These are phyloP conservation scores for Dendrolimus kikuchii DNA, from an alignment of 1,140 invertebrate genomes.

Conservation along the genomic window DNA sequence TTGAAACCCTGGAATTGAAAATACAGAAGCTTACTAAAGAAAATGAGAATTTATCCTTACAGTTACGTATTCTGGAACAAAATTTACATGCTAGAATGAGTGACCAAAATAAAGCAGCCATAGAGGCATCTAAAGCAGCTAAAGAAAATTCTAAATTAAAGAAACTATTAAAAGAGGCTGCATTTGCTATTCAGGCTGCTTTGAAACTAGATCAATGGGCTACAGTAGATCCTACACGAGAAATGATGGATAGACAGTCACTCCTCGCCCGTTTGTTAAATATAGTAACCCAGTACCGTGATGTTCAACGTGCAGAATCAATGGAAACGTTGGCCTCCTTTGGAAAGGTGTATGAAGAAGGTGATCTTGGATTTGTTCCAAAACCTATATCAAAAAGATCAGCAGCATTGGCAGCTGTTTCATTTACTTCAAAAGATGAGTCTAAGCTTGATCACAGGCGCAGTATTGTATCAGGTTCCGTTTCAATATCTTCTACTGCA, in stretches of 20 bases:
- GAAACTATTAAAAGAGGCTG: conserved; percentile 74
- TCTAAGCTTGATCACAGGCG: conserved; percentile 19
- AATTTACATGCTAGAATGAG: conserved; percentile 71
- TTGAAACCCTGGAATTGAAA: conserved; percentile 53
- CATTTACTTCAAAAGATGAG: conserved; percentile 28
- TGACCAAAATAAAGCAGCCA: conserved; percentile 63
- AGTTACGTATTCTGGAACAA: conserved; percentile 73
- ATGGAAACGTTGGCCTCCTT: conserved; percentile 59
- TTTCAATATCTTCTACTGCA: conserved; percentile 27
- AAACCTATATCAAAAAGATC: conserved; percentile 42
- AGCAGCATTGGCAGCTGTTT: conserved; percentile 14
- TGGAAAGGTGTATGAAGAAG: conserved; percentile 66
- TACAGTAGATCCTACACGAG: conserved; percentile 35
- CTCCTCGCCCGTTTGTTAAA: conserved; percentile 71
- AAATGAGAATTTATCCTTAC: conserved; percentile 55
- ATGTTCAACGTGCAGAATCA: conserved; percentile 48
- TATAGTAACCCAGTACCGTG: conserved; percentile 58
- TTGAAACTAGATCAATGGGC: conserved; percentile 70
- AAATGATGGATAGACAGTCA: conserved; percentile 70
- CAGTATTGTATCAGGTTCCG: conserved; percentile 17
- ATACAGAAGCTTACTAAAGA: conserved; percentile 58
- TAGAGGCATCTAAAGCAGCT: conserved; percentile 65
- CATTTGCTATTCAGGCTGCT: conserved; percentile 72
- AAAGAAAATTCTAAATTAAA: conserved; percentile 71
- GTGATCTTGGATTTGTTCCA: conserved; percentile 73